Percentiles rank a stretch among this genome's conserved stretches.
phyloP scores from a whole-genome alignment of 2,113 vertebrate species.

The Cottus gobio region DNA sequence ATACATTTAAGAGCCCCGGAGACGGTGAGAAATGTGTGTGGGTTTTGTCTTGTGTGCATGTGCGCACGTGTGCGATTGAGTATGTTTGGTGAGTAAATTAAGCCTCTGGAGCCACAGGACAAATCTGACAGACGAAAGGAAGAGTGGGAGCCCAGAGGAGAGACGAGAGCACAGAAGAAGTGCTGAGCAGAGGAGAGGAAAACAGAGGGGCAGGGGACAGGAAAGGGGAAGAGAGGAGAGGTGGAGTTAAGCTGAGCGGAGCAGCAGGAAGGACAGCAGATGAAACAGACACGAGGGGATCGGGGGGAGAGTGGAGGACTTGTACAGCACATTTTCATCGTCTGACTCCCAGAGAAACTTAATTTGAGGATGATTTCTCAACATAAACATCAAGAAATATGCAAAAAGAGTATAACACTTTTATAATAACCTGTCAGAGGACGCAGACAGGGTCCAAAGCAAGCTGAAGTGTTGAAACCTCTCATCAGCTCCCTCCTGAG shows the following conservation, averaged over 20 bases:
- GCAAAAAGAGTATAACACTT: neutral
- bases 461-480: slow-evolving; percentile 10
- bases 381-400: neutral
- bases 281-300: slow-evolving; percentile 36
- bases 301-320: slow-evolving; percentile 12
- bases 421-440: slow-evolving; percentile 15
- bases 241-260: slow-evolving; percentile 43
- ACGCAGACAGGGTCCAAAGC: neutral
- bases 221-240: slow-evolving; percentile 33
- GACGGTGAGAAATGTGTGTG: slow-evolving; percentile 49
- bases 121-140: slow-evolving; percentile 71
- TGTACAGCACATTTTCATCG: slow-evolving; percentile 6
- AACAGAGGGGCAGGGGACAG: slow-evolving; percentile 18
- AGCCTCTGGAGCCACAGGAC: slow-evolving; percentile 72
- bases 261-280: slow-evolving; percentile 38
- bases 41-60: slow-evolving; percentile 31
- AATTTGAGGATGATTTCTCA: slow-evolving; percentile 11
- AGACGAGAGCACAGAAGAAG: slow-evolving; percentile 41
- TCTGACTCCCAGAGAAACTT: slow-evolving; percentile 15
- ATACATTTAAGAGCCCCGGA: slow-evolving; percentile 40
- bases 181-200: slow-evolving; percentile 42
- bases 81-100: slow-evolving; percentile 75
- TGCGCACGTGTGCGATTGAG: slow-evolving; percentile 48
- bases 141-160: slow-evolving; percentile 30
- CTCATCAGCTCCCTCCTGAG: slow-evolving; percentile 11